Evolutionary conservation across 2,888 invertebrate species (phyloP).

Genomic region (Beris morrisii): DNA sequence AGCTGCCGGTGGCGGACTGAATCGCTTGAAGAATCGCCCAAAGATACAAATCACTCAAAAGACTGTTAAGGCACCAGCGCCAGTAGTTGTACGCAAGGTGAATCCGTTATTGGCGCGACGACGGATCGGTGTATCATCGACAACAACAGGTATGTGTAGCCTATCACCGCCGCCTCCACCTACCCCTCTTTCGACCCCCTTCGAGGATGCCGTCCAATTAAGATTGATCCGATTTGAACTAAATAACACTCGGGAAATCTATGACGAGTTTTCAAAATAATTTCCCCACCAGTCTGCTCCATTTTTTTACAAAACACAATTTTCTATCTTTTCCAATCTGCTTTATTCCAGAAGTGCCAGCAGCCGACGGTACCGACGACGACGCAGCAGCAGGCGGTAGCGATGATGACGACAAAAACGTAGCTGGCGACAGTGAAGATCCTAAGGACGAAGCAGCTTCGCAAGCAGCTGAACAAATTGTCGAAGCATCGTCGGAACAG

Average conservation of each 20-base stretch:
- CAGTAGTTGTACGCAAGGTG: slow-evolving; percentile 47
- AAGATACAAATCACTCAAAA: slow-evolving; percentile 51
- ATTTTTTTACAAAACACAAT: not conserved
- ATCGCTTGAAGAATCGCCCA: slow-evolving; percentile 54
- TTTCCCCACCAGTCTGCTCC: not conserved
- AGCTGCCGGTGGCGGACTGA: slow-evolving; percentile 45
- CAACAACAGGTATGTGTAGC: slow-evolving; percentile 48
- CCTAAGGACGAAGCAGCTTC: slow-evolving; percentile 39
- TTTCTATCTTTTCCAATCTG: slow-evolving; percentile 28
- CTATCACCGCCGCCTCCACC: not conserved
- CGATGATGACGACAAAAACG: slow-evolving; percentile 23
- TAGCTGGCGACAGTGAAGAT: slow-evolving; percentile 19
- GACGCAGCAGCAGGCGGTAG: not conserved
- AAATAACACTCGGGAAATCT: too few species aligned
- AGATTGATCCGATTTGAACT: too few species aligned
- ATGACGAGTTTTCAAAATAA: not conserved
- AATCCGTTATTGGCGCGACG: slow-evolving; percentile 53
- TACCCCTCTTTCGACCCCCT: not conserved
- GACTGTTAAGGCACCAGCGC: slow-evolving; percentile 38
- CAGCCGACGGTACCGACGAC: slow-evolving; percentile 42
- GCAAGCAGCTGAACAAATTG: slow-evolving; percentile 53
- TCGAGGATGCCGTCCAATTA: not conserved
- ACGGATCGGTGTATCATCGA: slow-evolving; percentile 50
- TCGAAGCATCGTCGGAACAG: slow-evolving; percentile 60
- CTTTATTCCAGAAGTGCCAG: slow-evolving; percentile 41